Evolutionary conservation across 2,797 vertebrate species (phyloP).

Genomic region (Premnoplex brunnescens): DNA sequence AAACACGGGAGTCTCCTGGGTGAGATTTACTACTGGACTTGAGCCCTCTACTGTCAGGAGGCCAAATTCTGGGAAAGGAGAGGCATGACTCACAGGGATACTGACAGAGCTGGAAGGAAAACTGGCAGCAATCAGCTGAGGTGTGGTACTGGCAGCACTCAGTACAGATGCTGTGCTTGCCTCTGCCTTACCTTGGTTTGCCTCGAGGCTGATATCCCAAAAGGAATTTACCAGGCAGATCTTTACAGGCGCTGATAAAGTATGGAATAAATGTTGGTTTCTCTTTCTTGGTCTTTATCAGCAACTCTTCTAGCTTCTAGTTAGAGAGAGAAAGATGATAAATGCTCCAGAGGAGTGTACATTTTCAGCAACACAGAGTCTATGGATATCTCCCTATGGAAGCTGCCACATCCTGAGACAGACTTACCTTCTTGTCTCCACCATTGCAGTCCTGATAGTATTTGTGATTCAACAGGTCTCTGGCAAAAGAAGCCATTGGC

Average conservation of each 20-base stretch:
- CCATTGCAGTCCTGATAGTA: slow-evolving; percentile 94
- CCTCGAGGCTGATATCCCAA: slow-evolving; percentile 98
- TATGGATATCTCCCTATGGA: background rate
- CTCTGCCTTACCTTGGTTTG: slow-evolving; percentile 89
- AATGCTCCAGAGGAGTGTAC: background rate
- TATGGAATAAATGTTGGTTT: slow-evolving; percentile 99
- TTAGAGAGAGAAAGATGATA: background rate
- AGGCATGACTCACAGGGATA: background rate
- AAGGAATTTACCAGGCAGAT: slow-evolving; percentile 97
- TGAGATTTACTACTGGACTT: background rate
- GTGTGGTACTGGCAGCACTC: background rate
- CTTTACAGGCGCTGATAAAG: slow-evolving; percentile 93
- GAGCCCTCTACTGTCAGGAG: background rate
- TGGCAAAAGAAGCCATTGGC: slow-evolving; percentile 97
- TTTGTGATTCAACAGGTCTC: slow-evolving; percentile 94
- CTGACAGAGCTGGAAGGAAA: background rate
- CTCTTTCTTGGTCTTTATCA: slow-evolving; percentile 93
- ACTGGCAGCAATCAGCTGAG: background rate
- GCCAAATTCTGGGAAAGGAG: background rate
- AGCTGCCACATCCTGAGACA: background rate
- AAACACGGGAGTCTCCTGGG: background rate
- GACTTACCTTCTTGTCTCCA: slow-evolving; percentile 90
- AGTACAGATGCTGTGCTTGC: background rate
- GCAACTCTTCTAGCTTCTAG: slow-evolving; percentile 96
- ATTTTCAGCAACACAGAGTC: background rate